Base-by-base conservation (phyloP, 2,888 invertebrate species). In the Ophonus ardosiacus region DNA sequence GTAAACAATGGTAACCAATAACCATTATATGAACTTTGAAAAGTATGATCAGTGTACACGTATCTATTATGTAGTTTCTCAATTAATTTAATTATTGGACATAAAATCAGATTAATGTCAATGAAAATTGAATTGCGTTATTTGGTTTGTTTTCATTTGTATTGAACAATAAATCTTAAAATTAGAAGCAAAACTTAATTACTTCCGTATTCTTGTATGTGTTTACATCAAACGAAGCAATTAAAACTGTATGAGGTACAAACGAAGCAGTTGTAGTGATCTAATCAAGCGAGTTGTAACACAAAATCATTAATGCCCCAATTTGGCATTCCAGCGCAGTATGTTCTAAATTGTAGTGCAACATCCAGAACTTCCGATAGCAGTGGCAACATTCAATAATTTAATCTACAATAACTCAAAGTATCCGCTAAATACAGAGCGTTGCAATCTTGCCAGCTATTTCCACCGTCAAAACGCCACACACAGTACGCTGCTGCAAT, bases 381-480 rank as follows among this genome's bases (percentile, higher is more conserved):
- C 31, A 68, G 38, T 24, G 7, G 61, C 63, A 63, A 63, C 63
- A 63, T 63, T 63, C 63, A 68, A 68, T 68, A 68, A 63, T 63
- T 68, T 68, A 68, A 68, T 68, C 38, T 31, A 31, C 68, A 68
- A 38, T 68, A 68, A 38, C 15, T 68, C 68, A 68, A 68, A 68
- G 68, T 38, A 38, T 68, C 68, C 68, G 68, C 24, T 63, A 63
- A 63, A 63, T 24, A 63, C 24, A 63, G 63, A 63, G 24, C 63
- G 63, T 24, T 18, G 21, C 10, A 71, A 71, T 71, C 71, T 71
- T 71, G 40, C 71, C 71, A 43, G 38, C 38, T 24, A 24, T 59
- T 15, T 18, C 59, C 15, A 18, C 15, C 43, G 74, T 43, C 74
- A 74, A 74, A 74, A 56, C 51, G 74, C 18, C 51, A 74, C 18